A percentile compares a stretch with the other conserved stretches of the same genome.
Conservation (phyloP, 2,113 vertebrate species). For the Calyptomena viridis region DNA sequence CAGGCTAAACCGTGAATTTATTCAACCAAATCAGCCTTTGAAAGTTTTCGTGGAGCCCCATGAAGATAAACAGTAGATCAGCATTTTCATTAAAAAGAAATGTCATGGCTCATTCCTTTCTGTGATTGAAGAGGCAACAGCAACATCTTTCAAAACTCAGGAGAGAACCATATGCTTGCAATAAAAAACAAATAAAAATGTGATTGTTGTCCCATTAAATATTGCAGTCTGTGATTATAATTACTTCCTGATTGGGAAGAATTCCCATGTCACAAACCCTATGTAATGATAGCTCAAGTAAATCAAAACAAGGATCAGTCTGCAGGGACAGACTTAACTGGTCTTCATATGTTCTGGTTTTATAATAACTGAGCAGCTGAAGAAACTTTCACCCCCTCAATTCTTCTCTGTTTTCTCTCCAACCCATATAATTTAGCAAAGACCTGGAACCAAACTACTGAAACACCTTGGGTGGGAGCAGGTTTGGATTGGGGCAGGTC, state of each 20-base stretch:
- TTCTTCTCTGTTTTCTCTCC: not conserved
- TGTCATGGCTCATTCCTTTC: conserved; percentile 47
- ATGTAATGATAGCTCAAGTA: not conserved
- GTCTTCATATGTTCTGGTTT: not conserved
- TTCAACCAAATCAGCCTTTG: not conserved
- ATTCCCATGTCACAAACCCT: not conserved
- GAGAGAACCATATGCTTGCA: conserved; percentile 8
- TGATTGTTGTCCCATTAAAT: conserved; percentile 33
- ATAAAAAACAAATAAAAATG: conserved; percentile 48
- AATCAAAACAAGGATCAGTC: not conserved
- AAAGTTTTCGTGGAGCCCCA: conserved; percentile 28
- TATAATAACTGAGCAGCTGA: not conserved
- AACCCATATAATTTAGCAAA: not conserved
- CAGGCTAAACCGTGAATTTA: not conserved
- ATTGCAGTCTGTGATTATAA: conserved; percentile 31
- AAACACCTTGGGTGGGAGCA: not conserved
- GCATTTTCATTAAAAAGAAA: conserved; percentile 60
- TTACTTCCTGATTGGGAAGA: conserved; percentile 27
- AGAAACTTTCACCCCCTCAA: not conserved
- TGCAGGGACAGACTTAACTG: not conserved
- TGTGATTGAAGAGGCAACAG: conserved; percentile 27
- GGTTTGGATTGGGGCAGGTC: not conserved
- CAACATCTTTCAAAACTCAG: conserved; percentile 44
- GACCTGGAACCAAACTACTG: not conserved
- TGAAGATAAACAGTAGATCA: conserved; percentile 19